These are phyloP conservation scores for Cylloceria caligata DNA, from an alignment of 2,888 invertebrate species.

Conservation along the genomic window DNA sequence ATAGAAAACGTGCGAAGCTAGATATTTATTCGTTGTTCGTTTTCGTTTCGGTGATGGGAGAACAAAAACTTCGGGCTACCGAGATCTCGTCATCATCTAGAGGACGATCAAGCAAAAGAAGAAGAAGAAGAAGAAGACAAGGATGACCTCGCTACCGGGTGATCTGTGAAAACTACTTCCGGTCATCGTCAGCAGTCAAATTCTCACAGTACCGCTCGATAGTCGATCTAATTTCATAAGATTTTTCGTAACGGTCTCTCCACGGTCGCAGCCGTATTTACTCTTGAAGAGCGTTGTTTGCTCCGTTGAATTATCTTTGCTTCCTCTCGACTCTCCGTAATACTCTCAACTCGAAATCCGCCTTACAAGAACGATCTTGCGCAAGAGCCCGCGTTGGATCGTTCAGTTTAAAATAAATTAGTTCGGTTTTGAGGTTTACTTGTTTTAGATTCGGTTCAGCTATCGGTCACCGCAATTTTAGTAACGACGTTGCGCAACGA, in stretches of 20 bases:
- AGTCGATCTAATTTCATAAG: slow-evolving; percentile 58
- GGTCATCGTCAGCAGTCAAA: slow-evolving; percentile 63
- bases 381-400: background rate
- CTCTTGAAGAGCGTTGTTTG: slow-evolving; percentile 12
- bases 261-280: slow-evolving; percentile 10
- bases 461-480: slow-evolving; percentile 10
- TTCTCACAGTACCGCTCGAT: slow-evolving; percentile 61
- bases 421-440: background rate
- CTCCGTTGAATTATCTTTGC: slow-evolving; percentile 23
- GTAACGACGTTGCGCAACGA: slow-evolving; percentile 18
- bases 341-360: background rate
- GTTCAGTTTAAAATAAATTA: background rate
- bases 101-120: slow-evolving; percentile 20
- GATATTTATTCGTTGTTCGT: slow-evolving; percentile 28
- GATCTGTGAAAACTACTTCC: slow-evolving; percentile 76
- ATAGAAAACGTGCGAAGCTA: slow-evolving; percentile 66
- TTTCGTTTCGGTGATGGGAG: slow-evolving; percentile 47
- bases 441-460: slow-evolving; percentile 1
- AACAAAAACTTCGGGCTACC: slow-evolving; percentile 66
- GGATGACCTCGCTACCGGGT: slow-evolving; percentile 75
- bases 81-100: slow-evolving; percentile 38
- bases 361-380: background rate
- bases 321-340: slow-evolving; percentile 13
- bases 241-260: slow-evolving; percentile 59
- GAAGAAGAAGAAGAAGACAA: slow-evolving; percentile 23